Percentiles rank a stretch among this genome's conserved stretches.
These are phyloP conservation scores for Lucinisca nassula DNA, from an alignment of 2,888 invertebrate genomes.

Conservation along the genomic window DNA sequence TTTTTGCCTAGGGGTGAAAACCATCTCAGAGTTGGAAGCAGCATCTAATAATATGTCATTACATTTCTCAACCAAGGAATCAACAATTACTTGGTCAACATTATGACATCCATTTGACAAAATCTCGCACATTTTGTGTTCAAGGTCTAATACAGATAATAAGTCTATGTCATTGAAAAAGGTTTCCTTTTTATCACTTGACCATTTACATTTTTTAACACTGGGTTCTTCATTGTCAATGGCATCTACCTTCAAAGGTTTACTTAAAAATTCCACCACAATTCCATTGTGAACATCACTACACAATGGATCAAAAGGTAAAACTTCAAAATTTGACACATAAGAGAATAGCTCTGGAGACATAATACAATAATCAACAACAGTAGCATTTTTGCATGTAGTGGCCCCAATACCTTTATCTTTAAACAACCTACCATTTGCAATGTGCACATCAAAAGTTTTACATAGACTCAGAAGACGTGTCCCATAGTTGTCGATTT, in stretches of 20 bases:
- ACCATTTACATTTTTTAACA: neutral
- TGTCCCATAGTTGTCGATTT: neutral
- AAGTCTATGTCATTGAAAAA: neutral
- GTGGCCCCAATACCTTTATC: neutral
- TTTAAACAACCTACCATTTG: constrained; percentile 8
- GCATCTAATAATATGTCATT: constrained; percentile 4
- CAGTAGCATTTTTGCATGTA: neutral
- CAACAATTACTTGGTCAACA: constrained; percentile 4
- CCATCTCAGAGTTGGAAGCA: neutral
- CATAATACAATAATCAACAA: constrained; percentile 3
- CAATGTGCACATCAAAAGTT: neutral
- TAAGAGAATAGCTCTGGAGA: neutral
- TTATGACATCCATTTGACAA: neutral
- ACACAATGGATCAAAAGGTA: neutral
- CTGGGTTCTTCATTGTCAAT: neutral
- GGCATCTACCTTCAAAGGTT: neutral
- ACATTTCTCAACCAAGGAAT: neutral
- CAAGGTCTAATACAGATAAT: neutral
- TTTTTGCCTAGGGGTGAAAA: neutral
- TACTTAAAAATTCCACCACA: constrained; percentile 4
- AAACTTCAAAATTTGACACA: constrained; percentile 4
- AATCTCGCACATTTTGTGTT: neutral
- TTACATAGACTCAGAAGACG: neutral
- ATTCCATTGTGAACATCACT: neutral
- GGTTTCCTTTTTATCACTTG: neutral